phyloP scores from a whole-genome alignment of 1,140 invertebrate genomes.

The Himalopsyche phryganea region DNA sequence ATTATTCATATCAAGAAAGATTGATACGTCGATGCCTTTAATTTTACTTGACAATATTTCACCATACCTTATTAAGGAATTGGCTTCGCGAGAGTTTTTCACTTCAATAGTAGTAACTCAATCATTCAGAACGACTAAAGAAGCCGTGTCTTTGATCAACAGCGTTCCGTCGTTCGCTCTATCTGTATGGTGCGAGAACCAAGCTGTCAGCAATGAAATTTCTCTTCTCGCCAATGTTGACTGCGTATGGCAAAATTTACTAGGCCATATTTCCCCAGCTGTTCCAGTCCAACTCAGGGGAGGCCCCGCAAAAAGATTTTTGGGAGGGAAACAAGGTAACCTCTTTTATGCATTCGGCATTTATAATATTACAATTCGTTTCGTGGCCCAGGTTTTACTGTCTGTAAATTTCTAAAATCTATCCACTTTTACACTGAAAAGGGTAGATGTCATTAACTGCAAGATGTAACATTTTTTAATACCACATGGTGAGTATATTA shows the following conservation, averaged over 20 bases:
- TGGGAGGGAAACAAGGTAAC: conserved; percentile 14
- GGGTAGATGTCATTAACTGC: background rate
- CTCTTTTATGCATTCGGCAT: background rate
- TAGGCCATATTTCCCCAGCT: conserved; percentile 52
- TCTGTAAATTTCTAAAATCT: background rate
- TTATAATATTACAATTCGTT: background rate
- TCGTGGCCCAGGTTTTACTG: background rate
- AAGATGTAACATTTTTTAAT: no score
- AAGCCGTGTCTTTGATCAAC: conserved; percentile 57
- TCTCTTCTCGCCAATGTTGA: conserved; percentile 43
- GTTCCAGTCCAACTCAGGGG: background rate
- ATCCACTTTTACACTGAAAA: conserved; percentile 3
- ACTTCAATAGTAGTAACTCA: conserved; percentile 49
- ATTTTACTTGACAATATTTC: conserved; percentile 21
- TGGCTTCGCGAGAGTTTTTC: conserved; percentile 35
- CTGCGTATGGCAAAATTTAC: conserved; percentile 59
- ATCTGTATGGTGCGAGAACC: conserved; percentile 59
- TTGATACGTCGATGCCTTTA: conserved; percentile 12
- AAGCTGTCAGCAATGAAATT: conserved; percentile 55
- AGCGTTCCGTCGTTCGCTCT: conserved; percentile 51
- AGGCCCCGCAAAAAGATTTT: background rate
- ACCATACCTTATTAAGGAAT: conserved; percentile 25
- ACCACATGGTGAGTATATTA: no score
- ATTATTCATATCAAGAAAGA: background rate
- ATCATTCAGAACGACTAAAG: conserved; percentile 59